These are phyloP conservation scores for Hucho hucho DNA, from an alignment of 2,113 vertebrate genomes.

Conservation along the genomic window DNA sequence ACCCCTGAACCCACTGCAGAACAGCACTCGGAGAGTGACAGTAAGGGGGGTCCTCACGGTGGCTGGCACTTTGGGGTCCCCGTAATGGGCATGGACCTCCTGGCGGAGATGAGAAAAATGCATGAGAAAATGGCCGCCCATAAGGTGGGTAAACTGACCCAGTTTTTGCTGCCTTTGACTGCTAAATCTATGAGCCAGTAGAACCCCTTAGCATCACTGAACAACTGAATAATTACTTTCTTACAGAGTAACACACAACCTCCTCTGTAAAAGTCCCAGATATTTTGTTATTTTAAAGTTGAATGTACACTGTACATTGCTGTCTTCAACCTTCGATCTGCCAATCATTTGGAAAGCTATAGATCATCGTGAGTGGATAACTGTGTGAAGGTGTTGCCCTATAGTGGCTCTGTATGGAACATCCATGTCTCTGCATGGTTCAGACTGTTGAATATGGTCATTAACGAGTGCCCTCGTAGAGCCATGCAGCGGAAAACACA, in stretches of 20 bases:
- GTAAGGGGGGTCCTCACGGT: slow-evolving; percentile 66
- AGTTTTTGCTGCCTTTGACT: too few species aligned
- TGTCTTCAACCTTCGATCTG: too few species aligned
- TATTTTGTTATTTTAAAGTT: too few species aligned
- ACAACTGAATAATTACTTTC: too few species aligned
- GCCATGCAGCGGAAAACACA: neutral
- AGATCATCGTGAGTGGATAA: neutral
- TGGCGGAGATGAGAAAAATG: slow-evolving; percentile 95
- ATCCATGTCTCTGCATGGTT: neutral
- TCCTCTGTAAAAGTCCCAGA: too few species aligned
- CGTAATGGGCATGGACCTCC: slow-evolving; percentile 82
- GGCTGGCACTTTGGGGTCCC: slow-evolving; percentile 71
- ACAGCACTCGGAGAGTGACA: slow-evolving; percentile 29
- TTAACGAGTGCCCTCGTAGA: too few species aligned
- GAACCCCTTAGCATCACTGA: too few species aligned
- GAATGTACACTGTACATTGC: too few species aligned
- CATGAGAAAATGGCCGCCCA: slow-evolving; percentile 85
- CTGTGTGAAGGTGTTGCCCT: slow-evolving; percentile 9
- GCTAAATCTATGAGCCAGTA: too few species aligned
- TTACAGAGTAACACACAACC: too few species aligned
- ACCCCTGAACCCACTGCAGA: slow-evolving; percentile 71
- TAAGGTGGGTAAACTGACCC: slow-evolving; percentile 74
- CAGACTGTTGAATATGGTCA: neutral
- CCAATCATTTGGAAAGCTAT: neutral
- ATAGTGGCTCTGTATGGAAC: slow-evolving; percentile 4